Conservation (phyloP, 2,888 invertebrate genomes). For the Caenorhabditis doughertyi region DNA sequence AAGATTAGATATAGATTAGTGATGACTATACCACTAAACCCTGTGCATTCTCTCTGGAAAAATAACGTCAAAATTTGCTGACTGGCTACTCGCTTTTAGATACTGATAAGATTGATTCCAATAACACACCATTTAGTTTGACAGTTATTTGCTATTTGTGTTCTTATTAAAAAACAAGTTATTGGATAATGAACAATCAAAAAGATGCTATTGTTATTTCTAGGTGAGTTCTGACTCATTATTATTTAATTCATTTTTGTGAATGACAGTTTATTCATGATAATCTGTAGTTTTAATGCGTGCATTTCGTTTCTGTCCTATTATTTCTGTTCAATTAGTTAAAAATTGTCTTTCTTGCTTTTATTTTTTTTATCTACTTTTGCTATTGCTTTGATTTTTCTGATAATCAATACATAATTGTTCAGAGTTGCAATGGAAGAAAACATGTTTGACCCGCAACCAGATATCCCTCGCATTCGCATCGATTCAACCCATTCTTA, state of each 20-base stretch:
- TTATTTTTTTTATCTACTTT: background rate
- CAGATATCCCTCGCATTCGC: conserved; percentile 56
- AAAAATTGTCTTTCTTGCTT: background rate
- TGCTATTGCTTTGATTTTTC: background rate
- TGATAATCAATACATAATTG: background rate
- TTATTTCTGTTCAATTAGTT: background rate
- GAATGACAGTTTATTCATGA: conserved; percentile 2
- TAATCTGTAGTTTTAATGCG: background rate
- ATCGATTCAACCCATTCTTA: conserved; percentile 61
- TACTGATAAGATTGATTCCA: conserved; percentile 51
- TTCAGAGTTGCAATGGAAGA: conserved; percentile 69
- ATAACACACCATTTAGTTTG: conserved; percentile 15
- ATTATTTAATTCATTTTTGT: background rate
- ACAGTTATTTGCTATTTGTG: conserved; percentile 19
- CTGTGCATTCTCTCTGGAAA: conserved; percentile 2
- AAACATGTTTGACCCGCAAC: conserved; percentile 66
- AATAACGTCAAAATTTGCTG: conserved; percentile 34
- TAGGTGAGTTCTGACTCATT: conserved; percentile 26
- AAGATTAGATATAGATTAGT: conserved; percentile 26
- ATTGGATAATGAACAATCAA: conserved; percentile 12
- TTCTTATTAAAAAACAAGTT: background rate
- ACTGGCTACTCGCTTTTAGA: conserved; percentile 24
- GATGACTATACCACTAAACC: conserved; percentile 22
- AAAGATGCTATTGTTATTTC: conserved; percentile 22
- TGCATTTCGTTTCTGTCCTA: background rate